Evolutionary conservation across 2,888 invertebrate species (phyloP), one percentile per base, ranked within the genome.

Genomic region (Cephalotes varians): DNA sequence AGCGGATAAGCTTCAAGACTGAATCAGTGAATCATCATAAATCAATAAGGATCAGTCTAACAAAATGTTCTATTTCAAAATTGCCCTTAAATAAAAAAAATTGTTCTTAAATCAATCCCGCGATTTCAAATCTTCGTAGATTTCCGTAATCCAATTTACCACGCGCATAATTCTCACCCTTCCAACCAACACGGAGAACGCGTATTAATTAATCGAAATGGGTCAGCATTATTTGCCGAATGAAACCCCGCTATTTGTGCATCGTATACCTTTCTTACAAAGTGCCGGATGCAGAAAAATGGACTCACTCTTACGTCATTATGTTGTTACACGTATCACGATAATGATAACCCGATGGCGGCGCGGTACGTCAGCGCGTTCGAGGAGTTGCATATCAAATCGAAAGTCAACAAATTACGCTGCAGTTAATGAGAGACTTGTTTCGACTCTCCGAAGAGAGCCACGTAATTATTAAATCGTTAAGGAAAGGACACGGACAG

Each of bases 391-490:
- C 81, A 73, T 83, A 81, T 83, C 80, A 73, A 85, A 85, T 85
- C 87, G 79, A 69, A n/a, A 76, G 60, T 58, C 79, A 84, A 79
- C 72, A 81, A 85, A 81, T 87, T 74, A 83, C 56, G 40, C 51
- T 49, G 77, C 56, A 28, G 64, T 82, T 86, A 85, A 88, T 73
- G 81, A 79, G 47, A 81, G 60, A 60, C 44, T 74, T 69, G 65
- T 72, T 65, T 62, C 81, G 72, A 64, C 82, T 74, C 77, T 64
- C 62, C 79, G 64, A 77, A 83, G 65, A 60, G 62, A 72, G 37
- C 80, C 77, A 49, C 71, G 65, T 64, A 86, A 88, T 88, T 86
- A 87, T 88, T 88, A 84, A 76, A 86, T 88, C 88, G 76, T 87
- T 88, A 87, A 80, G 85, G 47, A 51, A 82, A 56, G 85, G 34